Evolutionary conservation across 1,140 invertebrate genomes (phyloP).

Genomic region (Scaptomyza pallida): DNA sequence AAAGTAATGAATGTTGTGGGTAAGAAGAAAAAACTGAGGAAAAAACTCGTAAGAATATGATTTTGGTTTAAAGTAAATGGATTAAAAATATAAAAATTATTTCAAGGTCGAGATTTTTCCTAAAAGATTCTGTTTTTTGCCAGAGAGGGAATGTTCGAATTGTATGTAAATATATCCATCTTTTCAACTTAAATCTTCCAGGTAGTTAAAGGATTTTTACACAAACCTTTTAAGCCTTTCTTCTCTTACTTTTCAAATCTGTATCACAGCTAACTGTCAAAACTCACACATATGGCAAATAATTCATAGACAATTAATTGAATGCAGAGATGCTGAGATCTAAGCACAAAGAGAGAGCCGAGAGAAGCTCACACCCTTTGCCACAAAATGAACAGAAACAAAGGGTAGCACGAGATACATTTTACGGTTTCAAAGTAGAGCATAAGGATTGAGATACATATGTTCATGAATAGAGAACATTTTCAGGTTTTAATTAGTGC

Average conservation of each 20-base stretch:
- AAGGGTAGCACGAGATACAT: constrained; percentile 12
- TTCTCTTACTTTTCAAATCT: constrained; percentile 3
- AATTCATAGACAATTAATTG: constrained; percentile 62
- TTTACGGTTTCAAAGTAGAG: neutral
- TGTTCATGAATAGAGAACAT: neutral
- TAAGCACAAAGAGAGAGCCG: neutral
- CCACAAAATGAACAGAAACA: constrained; percentile 25
- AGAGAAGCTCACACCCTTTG: constrained; percentile 60
- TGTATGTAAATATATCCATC: no score
- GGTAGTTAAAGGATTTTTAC: neutral
- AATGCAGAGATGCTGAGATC: constrained; percentile 28
- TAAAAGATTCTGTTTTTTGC: no score
- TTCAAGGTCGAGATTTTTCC: no score
- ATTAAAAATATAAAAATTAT: no score
- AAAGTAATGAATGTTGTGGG: no score
- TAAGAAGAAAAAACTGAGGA: no score
- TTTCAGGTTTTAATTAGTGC: constrained; percentile 68
- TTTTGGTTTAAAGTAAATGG: no score
- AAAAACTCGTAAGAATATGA: no score
- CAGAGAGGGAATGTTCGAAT: no score
- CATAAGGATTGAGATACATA: neutral
- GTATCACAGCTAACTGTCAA: constrained; percentile 13
- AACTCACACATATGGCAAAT: constrained; percentile 39
- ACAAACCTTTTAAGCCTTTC: neutral
- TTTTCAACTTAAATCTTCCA: neutral